Evolutionary conservation across 2,888 invertebrate genomes (phyloP).

Genomic region (Nephrotoma guestfalica): DNA sequence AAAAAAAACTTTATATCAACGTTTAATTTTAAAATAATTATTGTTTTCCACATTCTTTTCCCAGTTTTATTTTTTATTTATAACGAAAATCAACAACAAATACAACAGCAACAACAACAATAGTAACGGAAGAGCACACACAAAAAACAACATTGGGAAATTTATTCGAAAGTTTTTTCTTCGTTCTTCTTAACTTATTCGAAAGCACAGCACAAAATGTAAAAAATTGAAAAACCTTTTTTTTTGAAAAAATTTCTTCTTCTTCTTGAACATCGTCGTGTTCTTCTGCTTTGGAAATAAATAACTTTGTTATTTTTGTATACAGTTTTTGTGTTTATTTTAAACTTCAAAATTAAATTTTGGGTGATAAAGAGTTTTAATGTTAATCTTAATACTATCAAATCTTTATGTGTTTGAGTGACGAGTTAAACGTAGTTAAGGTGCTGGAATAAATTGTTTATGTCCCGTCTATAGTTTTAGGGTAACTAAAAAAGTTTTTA

Average conservation of each 20-base stretch:
- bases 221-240: background rate
- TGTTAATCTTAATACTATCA: background rate
- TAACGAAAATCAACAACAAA: background rate
- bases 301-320: background rate
- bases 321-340: background rate
- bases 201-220: background rate
- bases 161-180: background rate
- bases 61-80: background rate
- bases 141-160: background rate
- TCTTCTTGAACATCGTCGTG: background rate
- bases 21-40: background rate
- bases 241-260: background rate
- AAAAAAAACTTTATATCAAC: background rate
- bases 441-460: too few species aligned
- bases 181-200: background rate
- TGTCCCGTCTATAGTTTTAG: too few species aligned
- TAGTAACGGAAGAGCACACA: background rate
- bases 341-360: background rate
- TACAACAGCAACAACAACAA: background rate
- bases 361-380: background rate
- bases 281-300: background rate
- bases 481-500: too few species aligned
- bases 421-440: background rate
- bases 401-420: background rate
- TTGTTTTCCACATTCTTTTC: background rate